Percentiles rank a stretch among this genome's conserved stretches.
These are phyloP conservation scores for Sceloporus undulatus DNA, from an alignment of 2,113 vertebrate genomes.

Conservation along the genomic window DNA sequence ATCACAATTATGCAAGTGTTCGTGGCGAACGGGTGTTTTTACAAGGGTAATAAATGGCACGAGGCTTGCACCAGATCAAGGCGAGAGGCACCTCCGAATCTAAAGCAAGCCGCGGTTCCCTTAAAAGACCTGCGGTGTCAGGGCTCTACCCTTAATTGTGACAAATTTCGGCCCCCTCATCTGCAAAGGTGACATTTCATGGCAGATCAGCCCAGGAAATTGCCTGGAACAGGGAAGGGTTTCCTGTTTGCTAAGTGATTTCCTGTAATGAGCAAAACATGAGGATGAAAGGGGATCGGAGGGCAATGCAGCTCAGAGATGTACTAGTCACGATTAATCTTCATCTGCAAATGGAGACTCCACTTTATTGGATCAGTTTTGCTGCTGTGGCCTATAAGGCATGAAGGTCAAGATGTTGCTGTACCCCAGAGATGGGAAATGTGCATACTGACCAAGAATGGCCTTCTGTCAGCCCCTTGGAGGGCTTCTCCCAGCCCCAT, in stretches of 20 bases:
- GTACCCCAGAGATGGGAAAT: not conserved
- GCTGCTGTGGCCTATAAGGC: not conserved
- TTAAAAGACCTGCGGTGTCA: not conserved
- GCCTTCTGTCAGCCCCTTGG: too few relatives aligned
- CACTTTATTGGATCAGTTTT: too few relatives aligned
- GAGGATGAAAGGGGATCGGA: not conserved
- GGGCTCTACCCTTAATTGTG: not conserved
- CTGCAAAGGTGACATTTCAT: conserved; percentile 31
- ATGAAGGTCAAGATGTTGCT: not conserved
- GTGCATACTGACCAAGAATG: too few relatives aligned
- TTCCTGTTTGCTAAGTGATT: not conserved
- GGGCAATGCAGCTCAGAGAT: not conserved
- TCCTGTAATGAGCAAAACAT: not conserved
- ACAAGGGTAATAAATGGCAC: conserved; percentile 4
- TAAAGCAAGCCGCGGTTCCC: not conserved
- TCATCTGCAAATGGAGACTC: not conserved
- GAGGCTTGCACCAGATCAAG: not conserved
- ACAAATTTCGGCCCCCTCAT: conserved; percentile 1
- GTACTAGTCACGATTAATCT: not conserved
- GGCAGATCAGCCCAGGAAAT: not conserved
- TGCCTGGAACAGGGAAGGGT: not conserved
- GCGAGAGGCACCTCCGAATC: not conserved
- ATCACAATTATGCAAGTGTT: not conserved
- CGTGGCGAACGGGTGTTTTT: conserved; percentile 1
- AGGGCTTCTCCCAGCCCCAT: too few relatives aligned